Evolutionary conservation across 2,888 invertebrate species (phyloP), one percentile per base, ranked within the genome.

Genomic region (Hylaea fasciaria): DNA sequence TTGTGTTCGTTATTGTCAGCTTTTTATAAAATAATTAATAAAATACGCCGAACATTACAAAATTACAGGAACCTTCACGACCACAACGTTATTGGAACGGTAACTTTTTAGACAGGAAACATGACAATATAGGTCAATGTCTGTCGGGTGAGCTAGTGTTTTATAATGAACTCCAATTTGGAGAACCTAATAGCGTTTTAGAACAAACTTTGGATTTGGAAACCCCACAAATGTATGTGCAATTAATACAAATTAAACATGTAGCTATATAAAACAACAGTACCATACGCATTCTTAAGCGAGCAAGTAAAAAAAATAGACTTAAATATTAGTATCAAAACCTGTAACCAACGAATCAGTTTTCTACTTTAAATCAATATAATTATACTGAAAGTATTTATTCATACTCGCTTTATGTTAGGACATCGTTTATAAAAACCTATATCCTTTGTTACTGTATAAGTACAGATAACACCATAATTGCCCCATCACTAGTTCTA

Each of bases 361-460:
- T n/a, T n/a, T n/a, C n/a, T n/a, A n/a, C n/a, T n/a, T n/a, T n/a
- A n/a, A n/a, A n/a, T n/a, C n/a, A n/a, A n/a, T n/a, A n/a, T n/a
- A n/a, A n/a, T n/a, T n/a, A 35, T 47, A 22, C 28, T 41, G 9
- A 53, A 47, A 58, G 14, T 49, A 40, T 14, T 22, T 41, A 47
- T 11, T 40, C 53, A 48, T 52, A 58, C 47, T 12, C n/a, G 22
- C 22, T 49, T 48, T 52, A 52, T 58, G 48, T 50, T 60, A 55
- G 28, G 46, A 56, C 22, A 32, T 61, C 44, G 35, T 22, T 50
- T 51, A 56, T 56, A 57, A 56, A 57, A 61, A 22, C 56, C 56
- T 47, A 62, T 53, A 48, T 48, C 44, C 56, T 62, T 52, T 46
- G 44, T 47, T 14, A 32, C 22, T 22, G 5, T 5, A 22, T 22